These are phyloP conservation scores for Eucriotettix oculatus DNA, from an alignment of 2,888 invertebrate species.

Conservation along the genomic window DNA sequence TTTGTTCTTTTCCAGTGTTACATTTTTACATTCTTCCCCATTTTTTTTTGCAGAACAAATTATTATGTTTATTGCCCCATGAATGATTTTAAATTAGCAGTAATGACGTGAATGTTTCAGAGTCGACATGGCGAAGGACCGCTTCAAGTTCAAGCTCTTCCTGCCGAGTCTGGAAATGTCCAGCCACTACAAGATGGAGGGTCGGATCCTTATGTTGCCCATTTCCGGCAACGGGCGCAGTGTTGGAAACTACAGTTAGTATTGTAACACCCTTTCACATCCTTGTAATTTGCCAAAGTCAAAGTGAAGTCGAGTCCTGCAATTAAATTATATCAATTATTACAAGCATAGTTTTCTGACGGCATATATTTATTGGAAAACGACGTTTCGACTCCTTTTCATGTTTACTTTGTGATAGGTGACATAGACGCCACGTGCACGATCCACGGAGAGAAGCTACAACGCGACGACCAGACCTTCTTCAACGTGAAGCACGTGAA, in stretches of 20 bases:
- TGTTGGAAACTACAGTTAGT: constrained; percentile 51
- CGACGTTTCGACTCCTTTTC: no score
- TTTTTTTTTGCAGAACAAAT: no score
- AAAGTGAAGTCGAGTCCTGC: no score
- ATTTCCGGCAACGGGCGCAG: constrained; percentile 50
- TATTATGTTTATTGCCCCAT: no score
- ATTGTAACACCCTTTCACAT: neutral
- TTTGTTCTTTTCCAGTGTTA: no score
- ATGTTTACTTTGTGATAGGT: no score
- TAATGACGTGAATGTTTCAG: constrained; percentile 24
- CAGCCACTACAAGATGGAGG: constrained; percentile 47
- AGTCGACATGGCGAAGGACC: constrained; percentile 36
- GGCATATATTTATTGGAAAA: no score
- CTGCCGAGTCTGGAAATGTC: constrained; percentile 46
- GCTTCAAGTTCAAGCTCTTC: constrained; percentile 39
- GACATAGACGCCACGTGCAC: constrained; percentile 46
- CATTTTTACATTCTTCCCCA: no score
- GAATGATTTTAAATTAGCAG: no score
- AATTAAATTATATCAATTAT: no score
- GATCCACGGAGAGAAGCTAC: constrained; percentile 39
- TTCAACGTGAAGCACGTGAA: constrained; percentile 44
- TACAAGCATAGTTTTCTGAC: no score
- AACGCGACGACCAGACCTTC: constrained; percentile 31
- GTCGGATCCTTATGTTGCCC: constrained; percentile 56
- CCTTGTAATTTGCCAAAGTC: neutral